Evolutionary conservation across 2,113 vertebrate genomes (phyloP).

Genomic region (Pachycephala philippinensis): DNA sequence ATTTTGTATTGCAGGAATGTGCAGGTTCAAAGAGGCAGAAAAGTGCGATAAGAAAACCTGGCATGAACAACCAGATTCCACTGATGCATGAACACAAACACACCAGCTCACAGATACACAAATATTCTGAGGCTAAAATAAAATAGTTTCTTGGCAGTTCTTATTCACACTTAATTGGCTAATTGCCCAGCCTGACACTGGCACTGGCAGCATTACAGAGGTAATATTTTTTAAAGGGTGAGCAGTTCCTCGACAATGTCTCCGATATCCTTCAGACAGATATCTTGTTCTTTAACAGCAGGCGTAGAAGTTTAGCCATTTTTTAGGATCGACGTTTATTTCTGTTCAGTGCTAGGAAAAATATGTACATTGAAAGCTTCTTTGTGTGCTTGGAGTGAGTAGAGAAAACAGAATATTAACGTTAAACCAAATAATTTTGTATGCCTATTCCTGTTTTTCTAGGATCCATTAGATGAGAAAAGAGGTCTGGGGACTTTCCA

Average conservation of each 20-base stretch:
- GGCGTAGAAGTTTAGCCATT: not conserved
- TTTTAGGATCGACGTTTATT: not conserved
- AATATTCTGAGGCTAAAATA: not conserved
- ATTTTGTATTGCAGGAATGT: not conserved
- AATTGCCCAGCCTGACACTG: slow-evolving; percentile 23
- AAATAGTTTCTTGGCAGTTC: slow-evolving; percentile 31
- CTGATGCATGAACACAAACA: not conserved
- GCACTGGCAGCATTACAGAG: not conserved
- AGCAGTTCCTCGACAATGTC: not conserved
- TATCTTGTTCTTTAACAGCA: not conserved
- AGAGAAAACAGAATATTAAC: not conserved
- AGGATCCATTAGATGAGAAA: not conserved
- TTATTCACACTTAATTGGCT: slow-evolving; percentile 32
- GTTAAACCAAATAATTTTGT: not conserved
- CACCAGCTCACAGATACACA: slow-evolving; percentile 2
- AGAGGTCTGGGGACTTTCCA: not conserved
- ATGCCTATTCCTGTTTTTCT: not conserved
- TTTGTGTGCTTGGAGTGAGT: not conserved
- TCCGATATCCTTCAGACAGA: not conserved
- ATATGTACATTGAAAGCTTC: not conserved
- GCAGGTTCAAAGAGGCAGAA: slow-evolving; percentile 24
- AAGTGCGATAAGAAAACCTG: slow-evolving; percentile 36
- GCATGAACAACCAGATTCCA: not conserved
- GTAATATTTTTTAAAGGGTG: not conserved
- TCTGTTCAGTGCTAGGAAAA: not conserved